Evolutionary conservation across 1,140 invertebrate species (phyloP).

Genomic region (Brachionus manjavacas): DNA sequence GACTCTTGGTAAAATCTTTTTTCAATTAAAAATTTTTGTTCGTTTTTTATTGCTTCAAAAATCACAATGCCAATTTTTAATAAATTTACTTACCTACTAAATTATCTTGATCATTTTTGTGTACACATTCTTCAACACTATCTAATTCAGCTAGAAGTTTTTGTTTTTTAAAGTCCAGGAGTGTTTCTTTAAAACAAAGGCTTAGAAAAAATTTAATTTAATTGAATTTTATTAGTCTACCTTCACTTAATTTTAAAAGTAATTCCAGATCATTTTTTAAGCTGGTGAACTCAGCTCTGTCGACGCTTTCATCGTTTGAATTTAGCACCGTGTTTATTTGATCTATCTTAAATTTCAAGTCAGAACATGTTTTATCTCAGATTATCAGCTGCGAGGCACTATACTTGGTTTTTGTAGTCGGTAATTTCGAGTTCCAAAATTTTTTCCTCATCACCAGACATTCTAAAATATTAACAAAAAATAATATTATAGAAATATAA

Average conservation of each 20-base stretch:
- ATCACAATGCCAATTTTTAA: not conserved
- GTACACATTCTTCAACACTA: not conserved
- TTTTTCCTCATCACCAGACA: not conserved
- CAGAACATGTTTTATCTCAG: not conserved
- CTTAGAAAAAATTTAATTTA: not conserved
- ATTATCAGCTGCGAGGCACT: not conserved
- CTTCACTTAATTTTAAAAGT: slow-evolving; percentile 9
- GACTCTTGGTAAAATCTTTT: too few species aligned
- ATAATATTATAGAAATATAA: too few species aligned
- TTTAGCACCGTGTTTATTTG: not conserved
- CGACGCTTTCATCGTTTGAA: not conserved
- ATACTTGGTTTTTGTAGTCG: slow-evolving; percentile 23
- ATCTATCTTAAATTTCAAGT: not conserved
- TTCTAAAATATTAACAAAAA: not conserved
- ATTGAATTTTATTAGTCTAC: not conserved
- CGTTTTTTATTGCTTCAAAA: too few species aligned
- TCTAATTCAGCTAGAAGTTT: not conserved
- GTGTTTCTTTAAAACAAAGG: not conserved
- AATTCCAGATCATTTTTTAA: slow-evolving; percentile 31
- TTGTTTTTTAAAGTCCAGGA: slow-evolving; percentile 16
- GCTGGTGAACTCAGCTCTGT: not conserved
- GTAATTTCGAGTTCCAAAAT: not conserved
- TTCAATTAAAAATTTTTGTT: too few species aligned
- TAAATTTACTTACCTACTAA: not conserved
- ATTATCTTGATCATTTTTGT: not conserved